Evolutionary conservation across 2,113 vertebrate species (phyloP).

Genomic region (Eurystomus gularis): DNA sequence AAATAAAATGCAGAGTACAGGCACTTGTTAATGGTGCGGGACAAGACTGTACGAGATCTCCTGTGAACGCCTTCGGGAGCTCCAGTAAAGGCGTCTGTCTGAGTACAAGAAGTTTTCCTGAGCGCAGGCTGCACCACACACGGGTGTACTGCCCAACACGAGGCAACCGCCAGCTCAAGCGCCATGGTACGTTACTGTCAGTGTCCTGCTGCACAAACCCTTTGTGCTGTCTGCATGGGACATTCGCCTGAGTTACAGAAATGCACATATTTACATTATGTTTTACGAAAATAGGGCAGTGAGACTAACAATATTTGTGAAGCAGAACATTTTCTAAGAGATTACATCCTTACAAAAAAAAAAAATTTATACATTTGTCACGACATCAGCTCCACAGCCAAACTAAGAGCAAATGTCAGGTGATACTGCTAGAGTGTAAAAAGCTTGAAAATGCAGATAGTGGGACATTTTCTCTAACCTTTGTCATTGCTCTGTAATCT

Average conservation of each 20-base stretch:
- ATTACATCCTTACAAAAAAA: not conserved
- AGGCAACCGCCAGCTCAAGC: rapidly evolving
- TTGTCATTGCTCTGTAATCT: not conserved
- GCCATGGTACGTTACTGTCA: rapidly evolving
- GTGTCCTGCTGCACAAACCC: rapidly evolving
- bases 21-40: not conserved
- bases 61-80: rapidly evolving
- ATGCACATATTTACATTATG: not conserved
- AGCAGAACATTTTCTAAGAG: not conserved
- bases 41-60: too few species aligned
- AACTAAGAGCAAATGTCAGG: not conserved
- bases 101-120: too few species aligned
- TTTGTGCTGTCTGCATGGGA: rapidly evolving
- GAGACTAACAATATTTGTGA: not conserved
- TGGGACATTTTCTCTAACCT: not conserved
- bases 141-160: rapidly evolving
- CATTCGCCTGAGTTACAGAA: not conserved
- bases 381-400: not conserved
- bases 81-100: too few species aligned
- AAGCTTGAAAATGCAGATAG: not conserved
- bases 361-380: not conserved
- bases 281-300: not conserved
- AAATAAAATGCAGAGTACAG: not conserved
- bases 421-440: not conserved
- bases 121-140: rapidly evolving